Conservation (phyloP, 2,888 invertebrate species). For the Bellardia pandia region DNA sequence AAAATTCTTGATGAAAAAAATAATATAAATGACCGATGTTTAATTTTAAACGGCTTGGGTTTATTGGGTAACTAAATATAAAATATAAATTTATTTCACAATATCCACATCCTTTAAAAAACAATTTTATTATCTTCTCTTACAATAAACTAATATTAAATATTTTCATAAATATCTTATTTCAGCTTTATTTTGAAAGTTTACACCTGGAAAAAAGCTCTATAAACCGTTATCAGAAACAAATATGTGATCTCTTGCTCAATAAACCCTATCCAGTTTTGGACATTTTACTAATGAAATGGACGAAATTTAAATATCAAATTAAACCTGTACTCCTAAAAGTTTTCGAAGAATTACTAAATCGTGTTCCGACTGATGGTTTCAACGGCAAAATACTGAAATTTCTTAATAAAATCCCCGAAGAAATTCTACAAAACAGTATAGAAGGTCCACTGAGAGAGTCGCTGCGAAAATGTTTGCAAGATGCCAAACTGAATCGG, state of each 20-base stretch:
- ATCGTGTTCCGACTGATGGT: slow-evolving; percentile 54
- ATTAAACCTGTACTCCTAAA: slow-evolving; percentile 51
- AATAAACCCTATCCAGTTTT: slow-evolving; percentile 63
- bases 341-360: slow-evolving; percentile 56
- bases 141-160: too few relatives aligned
- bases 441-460: slow-evolving; percentile 53
- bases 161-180: background rate
- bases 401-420: slow-evolving; percentile 78
- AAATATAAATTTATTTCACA: too few relatives aligned
- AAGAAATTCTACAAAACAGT: slow-evolving; percentile 74
- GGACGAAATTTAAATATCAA: slow-evolving; percentile 51
- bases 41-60: too few relatives aligned
- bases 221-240: slow-evolving; percentile 40
- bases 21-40: too few relatives aligned
- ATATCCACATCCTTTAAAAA: background rate
- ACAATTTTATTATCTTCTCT: background rate
- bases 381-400: slow-evolving; percentile 74
- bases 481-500: slow-evolving; percentile 58
- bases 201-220: slow-evolving; percentile 40
- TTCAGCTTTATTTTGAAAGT: slow-evolving; percentile 55
- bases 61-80: too few relatives aligned
- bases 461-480: slow-evolving; percentile 71
- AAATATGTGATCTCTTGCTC: slow-evolving; percentile 60
- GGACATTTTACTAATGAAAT: slow-evolving; percentile 63
- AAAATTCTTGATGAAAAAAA: too few relatives aligned